A percentile compares a stretch with the other conserved stretches of the same genome.
Conservation (phyloP, 2,113 vertebrate genomes). For the Puntigrus tetrazona region DNA sequence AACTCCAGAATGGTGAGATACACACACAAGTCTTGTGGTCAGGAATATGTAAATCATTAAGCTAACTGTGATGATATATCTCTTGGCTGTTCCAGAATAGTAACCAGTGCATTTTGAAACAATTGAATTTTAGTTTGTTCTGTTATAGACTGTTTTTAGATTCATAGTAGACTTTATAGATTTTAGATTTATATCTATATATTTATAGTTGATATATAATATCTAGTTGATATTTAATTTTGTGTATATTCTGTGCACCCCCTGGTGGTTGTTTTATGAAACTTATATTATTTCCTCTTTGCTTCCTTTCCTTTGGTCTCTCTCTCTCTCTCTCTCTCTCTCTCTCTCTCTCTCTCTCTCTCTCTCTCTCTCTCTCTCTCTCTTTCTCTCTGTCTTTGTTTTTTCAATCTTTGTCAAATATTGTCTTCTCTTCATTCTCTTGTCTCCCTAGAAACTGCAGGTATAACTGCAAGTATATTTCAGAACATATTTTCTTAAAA, state of each 20-base stretch:
- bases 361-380: neutral
- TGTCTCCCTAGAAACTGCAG: conserved; percentile 80
- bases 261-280: conserved; percentile 43
- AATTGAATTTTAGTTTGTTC: neutral
- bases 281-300: conserved; percentile 5
- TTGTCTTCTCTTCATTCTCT: conserved; percentile 73
- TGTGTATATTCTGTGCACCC: conserved; percentile 24
- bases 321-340: conserved; percentile 30
- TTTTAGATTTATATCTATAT: too few relatives aligned
- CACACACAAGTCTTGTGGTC: conserved; percentile 1
- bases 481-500: conserved; percentile 54
- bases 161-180: too few relatives aligned
- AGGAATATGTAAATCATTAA: neutral
- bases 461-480: conserved; percentile 81
- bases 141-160: neutral
- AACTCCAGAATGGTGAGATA: conserved; percentile 95
- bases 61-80: neutral
- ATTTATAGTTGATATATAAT: too few relatives aligned
- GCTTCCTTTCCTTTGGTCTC: neutral
- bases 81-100: neutral
- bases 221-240: neutral
- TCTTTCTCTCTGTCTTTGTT: conserved; percentile 58
- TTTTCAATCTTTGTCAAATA: conserved; percentile 74
- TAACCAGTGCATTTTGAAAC: neutral
- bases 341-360: neutral